phyloP scores from a whole-genome alignment of 2,113 vertebrate species.

The Rhombomys opimus region DNA sequence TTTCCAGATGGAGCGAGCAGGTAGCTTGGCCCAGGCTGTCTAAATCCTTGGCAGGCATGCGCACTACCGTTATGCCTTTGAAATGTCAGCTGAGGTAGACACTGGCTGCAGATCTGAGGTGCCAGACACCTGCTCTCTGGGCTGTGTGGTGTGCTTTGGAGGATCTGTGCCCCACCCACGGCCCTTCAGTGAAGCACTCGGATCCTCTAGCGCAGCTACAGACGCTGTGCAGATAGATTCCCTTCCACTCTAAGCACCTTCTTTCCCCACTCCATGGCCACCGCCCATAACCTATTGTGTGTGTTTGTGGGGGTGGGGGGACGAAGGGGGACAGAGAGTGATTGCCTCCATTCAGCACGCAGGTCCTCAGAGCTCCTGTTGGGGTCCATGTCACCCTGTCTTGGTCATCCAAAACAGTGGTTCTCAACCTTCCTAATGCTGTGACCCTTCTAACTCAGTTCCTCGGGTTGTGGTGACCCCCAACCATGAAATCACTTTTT shows the following conservation, averaged over 20 bases:
- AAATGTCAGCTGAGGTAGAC: slow-evolving; percentile 87
- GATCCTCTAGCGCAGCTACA: slow-evolving; percentile 25
- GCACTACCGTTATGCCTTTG: slow-evolving; percentile 83
- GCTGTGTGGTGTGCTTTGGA: slow-evolving; percentile 82
- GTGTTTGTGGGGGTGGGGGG: neutral
- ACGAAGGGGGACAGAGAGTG: neutral
- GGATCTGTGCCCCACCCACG: slow-evolving; percentile 70
- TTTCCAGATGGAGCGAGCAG: slow-evolving; percentile 81
- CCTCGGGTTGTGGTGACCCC: neutral
- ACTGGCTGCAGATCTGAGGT: slow-evolving; percentile 80
- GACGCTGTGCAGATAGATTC: slow-evolving; percentile 39
- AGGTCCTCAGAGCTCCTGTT: slow-evolving; percentile 24
- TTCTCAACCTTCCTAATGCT: neutral
- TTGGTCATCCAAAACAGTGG: neutral
- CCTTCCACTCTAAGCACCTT: neutral
- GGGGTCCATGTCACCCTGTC: neutral
- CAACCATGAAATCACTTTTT: neutral
- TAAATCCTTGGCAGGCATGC: slow-evolving; percentile 86
- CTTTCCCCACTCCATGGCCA: neutral
- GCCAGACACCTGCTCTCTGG: slow-evolving; percentile 88
- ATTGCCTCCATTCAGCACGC: slow-evolving; percentile 62
- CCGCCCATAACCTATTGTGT: too few relatives aligned
- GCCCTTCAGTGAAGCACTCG: slow-evolving; percentile 65
- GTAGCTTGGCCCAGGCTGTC: slow-evolving; percentile 83
- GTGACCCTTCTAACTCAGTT: neutral